Evolutionary conservation across 2,888 invertebrate genomes (phyloP), one percentile per base, ranked within the genome.

Genomic region (Chalcis sispes): DNA sequence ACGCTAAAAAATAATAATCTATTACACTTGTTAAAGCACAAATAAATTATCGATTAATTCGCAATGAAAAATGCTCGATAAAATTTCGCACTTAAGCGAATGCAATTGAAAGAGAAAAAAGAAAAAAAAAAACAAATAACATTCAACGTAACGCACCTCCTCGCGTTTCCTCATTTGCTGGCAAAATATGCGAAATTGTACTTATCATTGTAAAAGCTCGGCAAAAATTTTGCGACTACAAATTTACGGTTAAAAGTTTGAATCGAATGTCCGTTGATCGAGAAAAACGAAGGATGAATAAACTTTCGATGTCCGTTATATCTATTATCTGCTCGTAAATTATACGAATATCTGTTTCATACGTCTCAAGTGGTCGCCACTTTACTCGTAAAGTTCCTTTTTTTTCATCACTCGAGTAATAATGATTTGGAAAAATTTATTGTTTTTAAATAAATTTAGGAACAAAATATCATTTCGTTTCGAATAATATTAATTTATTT

Each of bases 241-340:
- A 32, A 69, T 69, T 48, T 48, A 69, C 32, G 58, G 48, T 67
- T 29, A 32, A 67, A 58, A 67, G 46, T 69, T 69, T 58, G 58
- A 69, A 69, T 69, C 69, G 58, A 69, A 69, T 69, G 58, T 69
- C 69, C 69, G 36, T 29, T 18, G 27, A 27, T 13, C 40, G 54
- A 56, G 27, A 52, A 52, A 27, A 42, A n/a, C 18, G n/a, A 13
- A 23, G 32, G 58, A 69, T 48, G 69, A 69, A 69, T 23, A 59
- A 69, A 69, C 58, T 69, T 69, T 69, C 23, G 8, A 15, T 32
- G 46, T 36, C 46, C 32, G 32, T 48, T 69, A 58, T 69, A 27
- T 29, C 29, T 27, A 18, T 27, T 20, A 29, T 20, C 20, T 48
- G 13, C 46, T 58, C 48, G 40, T 59, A 69, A 58, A 69, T 59